Conservation (phyloP, 2,113 vertebrate genomes). For the Tamias sibiricus region DNA sequence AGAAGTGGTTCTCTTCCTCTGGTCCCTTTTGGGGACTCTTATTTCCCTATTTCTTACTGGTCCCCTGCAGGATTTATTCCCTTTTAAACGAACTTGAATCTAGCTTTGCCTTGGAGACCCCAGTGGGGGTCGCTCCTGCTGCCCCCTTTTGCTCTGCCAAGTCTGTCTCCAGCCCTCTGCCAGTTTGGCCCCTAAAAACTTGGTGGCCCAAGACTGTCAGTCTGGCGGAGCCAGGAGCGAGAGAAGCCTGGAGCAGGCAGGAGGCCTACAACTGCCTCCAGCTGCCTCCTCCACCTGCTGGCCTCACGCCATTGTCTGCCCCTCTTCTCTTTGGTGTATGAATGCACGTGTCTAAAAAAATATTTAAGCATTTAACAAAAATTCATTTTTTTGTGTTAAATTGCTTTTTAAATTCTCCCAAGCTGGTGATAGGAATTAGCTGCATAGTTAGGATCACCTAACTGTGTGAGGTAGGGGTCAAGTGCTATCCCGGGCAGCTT, state of each 20-base stretch:
- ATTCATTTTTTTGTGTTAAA: slow-evolving; percentile 94
- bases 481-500: slow-evolving; percentile 7
- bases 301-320: not conserved
- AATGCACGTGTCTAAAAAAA: slow-evolving; percentile 87
- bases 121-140: not conserved
- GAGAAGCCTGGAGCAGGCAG: not conserved
- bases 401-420: slow-evolving; percentile 93
- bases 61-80: not conserved
- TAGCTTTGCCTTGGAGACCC: slow-evolving; percentile 69
- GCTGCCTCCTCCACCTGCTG: not conserved
- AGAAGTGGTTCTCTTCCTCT: slow-evolving; percentile 10
- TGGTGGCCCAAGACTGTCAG: slow-evolving; percentile 73
- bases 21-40: not conserved
- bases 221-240: slow-evolving; percentile 40
- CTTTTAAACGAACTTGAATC: slow-evolving; percentile 10
- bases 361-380: slow-evolving; percentile 90
- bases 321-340: slow-evolving; percentile 85
- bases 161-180: slow-evolving; percentile 35
- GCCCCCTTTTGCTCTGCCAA: not conserved
- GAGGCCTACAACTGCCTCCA: slow-evolving; percentile 11
- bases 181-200: slow-evolving; percentile 50
- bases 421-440: slow-evolving; percentile 81
- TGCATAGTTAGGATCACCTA: slow-evolving; percentile 25
- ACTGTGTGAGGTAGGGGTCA: not conserved
- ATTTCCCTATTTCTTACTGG: not conserved